Evolutionary conservation across 1,140 invertebrate species (phyloP).

Genomic region (Planococcus citri): DNA sequence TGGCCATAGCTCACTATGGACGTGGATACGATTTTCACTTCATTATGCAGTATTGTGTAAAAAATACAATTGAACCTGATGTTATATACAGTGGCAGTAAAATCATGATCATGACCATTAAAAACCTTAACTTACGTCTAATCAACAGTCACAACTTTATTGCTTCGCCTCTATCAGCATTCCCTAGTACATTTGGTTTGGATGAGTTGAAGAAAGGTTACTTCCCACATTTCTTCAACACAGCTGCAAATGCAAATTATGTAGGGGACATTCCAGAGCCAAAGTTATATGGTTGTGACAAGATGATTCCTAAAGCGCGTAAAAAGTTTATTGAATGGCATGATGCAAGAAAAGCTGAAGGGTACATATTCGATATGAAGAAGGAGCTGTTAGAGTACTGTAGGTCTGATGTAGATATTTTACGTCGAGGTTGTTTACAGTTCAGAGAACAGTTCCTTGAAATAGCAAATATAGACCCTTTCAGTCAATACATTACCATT

Average conservation of each 20-base stretch:
- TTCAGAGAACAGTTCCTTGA: constrained; percentile 16
- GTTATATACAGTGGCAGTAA: constrained; percentile 13
- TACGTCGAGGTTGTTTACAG: constrained; percentile 23
- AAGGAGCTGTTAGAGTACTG: too few species aligned
- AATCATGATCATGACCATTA: constrained; percentile 13
- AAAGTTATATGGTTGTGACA: constrained; percentile 21
- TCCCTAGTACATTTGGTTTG: constrained; percentile 19
- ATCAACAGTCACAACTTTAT: constrained; percentile 17
- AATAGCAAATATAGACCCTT: constrained; percentile 21
- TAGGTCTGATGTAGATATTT: too few species aligned
- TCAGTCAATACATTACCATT: constrained; percentile 10
- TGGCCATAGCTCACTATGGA: constrained; percentile 6
- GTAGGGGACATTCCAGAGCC: constrained; percentile 17
- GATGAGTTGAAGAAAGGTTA: constrained; percentile 22
- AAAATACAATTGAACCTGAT: constrained; percentile 16
- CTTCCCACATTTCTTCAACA: constrained; percentile 20
- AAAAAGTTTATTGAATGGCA: constrained; percentile 23
- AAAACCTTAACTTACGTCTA: neutral
- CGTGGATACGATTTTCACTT: neutral
- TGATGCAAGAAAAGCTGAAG: constrained; percentile 6
- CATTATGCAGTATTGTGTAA: too few species aligned
- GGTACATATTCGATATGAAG: too few species aligned
- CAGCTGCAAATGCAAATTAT: constrained; percentile 22
- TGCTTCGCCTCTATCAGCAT: too few species aligned
- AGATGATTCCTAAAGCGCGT: constrained; percentile 17